These are phyloP conservation scores for Ostrea edulis DNA, from an alignment of 1,140 invertebrate genomes.

Conservation along the genomic window DNA sequence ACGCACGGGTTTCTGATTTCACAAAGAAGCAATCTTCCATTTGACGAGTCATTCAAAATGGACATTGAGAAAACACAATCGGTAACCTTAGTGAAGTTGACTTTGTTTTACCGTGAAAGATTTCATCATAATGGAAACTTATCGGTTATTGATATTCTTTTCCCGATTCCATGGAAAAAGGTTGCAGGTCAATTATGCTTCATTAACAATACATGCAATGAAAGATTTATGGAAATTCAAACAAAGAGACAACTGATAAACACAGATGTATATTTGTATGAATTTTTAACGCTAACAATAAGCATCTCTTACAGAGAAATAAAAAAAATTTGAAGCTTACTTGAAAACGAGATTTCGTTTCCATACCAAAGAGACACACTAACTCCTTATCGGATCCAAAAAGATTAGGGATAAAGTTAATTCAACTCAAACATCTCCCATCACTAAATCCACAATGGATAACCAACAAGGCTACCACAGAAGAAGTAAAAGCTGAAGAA, in stretches of 20 bases:
- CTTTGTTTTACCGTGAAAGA: too few species aligned
- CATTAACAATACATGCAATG: too few species aligned
- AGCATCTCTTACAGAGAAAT: not conserved
- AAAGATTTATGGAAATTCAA: too few species aligned
- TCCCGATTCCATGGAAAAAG: too few species aligned
- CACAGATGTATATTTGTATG: too few species aligned
- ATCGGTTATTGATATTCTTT: too few species aligned
- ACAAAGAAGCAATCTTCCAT: not conserved
- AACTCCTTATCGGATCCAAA: not conserved
- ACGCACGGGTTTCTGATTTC: not conserved
- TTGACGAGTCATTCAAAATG: not conserved
- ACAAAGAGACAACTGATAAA: too few species aligned
- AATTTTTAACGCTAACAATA: too few species aligned
- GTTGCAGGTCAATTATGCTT: too few species aligned
- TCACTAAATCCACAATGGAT: not conserved
- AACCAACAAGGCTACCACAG: not conserved
- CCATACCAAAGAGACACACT: not conserved
- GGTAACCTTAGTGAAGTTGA: too few species aligned
- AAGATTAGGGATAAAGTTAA: not conserved
- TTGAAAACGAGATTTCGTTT: not conserved
- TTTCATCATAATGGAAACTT: too few species aligned
- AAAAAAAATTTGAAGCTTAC: not conserved
- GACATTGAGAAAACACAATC: too few species aligned
- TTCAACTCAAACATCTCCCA: not conserved
- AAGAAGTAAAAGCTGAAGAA: not conserved